Evolutionary conservation across 2,888 invertebrate genomes (phyloP), one percentile per base, ranked within the genome.

Genomic region (Lottia scabra): DNA sequence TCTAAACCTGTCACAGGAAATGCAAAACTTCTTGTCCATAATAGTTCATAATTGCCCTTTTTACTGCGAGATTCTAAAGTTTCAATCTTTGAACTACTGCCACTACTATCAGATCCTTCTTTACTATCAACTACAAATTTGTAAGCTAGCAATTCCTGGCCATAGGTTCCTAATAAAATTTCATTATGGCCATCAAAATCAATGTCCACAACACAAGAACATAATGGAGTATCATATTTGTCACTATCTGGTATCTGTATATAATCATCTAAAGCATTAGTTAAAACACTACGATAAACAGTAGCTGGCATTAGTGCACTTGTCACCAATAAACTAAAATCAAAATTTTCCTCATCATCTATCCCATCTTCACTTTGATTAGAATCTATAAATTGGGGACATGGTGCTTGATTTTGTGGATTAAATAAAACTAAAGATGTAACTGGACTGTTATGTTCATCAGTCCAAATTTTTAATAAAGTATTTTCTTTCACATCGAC

Each of bases 181-280:
- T 94, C 94, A 82, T 92, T 92, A 71, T 90, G 87, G 0, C 93
- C 93, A 88, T 94, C 94, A 91, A 94, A 92, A 87, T 94, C 93
- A 68, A 94, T 90, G 87, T 94, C 94, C 8, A 92, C 92, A 15
- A 93, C 90, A 83, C 92, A 92, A 45, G 92, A 91, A 80, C 93
- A 92, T n/a, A 93, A 88, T 48, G 92, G 91, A 74, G 92, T 91
- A 84, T 93, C 93, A 78, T 90, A 92, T 62, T 89, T 87, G 78
- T 93, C 92, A 80, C 92, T 92, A 63, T 87, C 86, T 23, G 88
- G 89, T 8, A 91, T 79, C 15, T 86, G 75, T 26, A 85, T 71
- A 6, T 84, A 82, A 62, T 85, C 84, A 30, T 78, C 79, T 63
- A 90, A 81, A 4, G 85, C 86, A 72, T 85, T 80, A 70, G 82